These are phyloP conservation scores for Plectrocnemia conspersa DNA, from an alignment of 1,140 invertebrate genomes.

Conservation along the genomic window DNA sequence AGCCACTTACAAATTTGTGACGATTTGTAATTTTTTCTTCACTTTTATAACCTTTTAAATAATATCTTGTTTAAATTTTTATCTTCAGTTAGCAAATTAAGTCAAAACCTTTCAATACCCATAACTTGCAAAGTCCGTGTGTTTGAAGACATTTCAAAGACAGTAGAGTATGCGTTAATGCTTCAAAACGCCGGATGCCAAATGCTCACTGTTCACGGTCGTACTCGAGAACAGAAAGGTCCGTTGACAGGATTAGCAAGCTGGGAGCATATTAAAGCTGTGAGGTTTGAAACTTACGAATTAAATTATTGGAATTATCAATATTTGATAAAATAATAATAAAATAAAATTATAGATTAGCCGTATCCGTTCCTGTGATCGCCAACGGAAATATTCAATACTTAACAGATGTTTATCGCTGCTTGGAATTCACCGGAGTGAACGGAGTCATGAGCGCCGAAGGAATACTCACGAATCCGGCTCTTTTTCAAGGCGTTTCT, in stretches of 20 bases:
- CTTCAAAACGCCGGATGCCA: slow-evolving; percentile 89
- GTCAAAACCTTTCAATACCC: slow-evolving; percentile 70
- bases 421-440: slow-evolving; percentile 80
- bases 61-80: slow-evolving; percentile 13
- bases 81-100: slow-evolving; percentile 62
- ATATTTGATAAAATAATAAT: too few relatives aligned
- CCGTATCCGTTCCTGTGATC: slow-evolving; percentile 87
- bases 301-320: too few relatives aligned
- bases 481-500: slow-evolving; percentile 72
- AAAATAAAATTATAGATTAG: slow-evolving; percentile 58
- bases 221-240: slow-evolving; percentile 95
- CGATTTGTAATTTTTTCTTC: slow-evolving; percentile 2
- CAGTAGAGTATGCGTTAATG: slow-evolving; percentile 90
- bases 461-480: slow-evolving; percentile 94
- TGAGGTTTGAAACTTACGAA: too few relatives aligned
- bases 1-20: too few relatives aligned
- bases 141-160: slow-evolving; percentile 83
- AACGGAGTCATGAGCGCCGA: slow-evolving; percentile 89
- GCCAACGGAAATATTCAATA: slow-evolving; percentile 98
- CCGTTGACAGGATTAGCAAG: slow-evolving; percentile 88
- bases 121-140: slow-evolving; percentile 95
- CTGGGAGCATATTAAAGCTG: slow-evolving; percentile 89
- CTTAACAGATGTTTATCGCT: slow-evolving; percentile 79
- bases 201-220: slow-evolving; percentile 91
- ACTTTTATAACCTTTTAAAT: slow-evolving; percentile 6